Percentiles rank a stretch among this genome's conserved stretches.
phyloP scores from a whole-genome alignment of 1,140 invertebrate genomes.

The Ruditapes philippinarum region DNA sequence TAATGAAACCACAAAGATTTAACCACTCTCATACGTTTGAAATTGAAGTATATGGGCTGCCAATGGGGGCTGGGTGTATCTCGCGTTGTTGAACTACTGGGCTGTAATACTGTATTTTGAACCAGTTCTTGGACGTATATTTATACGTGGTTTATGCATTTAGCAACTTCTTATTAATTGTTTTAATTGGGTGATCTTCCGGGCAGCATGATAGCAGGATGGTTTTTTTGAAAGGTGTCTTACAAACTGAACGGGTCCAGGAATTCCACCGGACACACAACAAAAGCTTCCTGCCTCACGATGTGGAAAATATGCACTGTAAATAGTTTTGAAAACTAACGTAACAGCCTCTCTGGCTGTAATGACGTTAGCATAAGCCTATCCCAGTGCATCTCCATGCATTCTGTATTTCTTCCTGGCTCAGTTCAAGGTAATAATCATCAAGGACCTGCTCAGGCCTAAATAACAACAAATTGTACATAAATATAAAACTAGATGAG shows the following conservation, averaged over 20 bases:
- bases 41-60: no score
- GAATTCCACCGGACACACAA: slow-evolving; percentile 75
- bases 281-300: slow-evolving; percentile 74
- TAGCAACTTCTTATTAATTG: no score
- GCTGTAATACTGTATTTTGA: no score
- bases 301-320: slow-evolving; percentile 75
- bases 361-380: slow-evolving; percentile 71
- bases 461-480: no score
- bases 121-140: not conserved
- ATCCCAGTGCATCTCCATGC: slow-evolving; percentile 75
- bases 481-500: no score
- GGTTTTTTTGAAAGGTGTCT: slow-evolving; percentile 28
- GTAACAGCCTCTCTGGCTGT: slow-evolving; percentile 65
- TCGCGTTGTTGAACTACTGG: no score
- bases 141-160: not conserved
- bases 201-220: no score
- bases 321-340: slow-evolving; percentile 72
- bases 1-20: no score
- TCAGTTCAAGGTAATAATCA: slow-evolving; percentile 73
- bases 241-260: slow-evolving; percentile 64
- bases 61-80: no score
- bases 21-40: no score
- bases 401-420: slow-evolving; percentile 66
- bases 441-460: slow-evolving; percentile 66
- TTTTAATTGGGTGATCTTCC: no score